Evolutionary conservation across 2,888 invertebrate species (phyloP), one percentile per base, ranked within the genome.

Genomic region (Leptura quadrifasciata): DNA sequence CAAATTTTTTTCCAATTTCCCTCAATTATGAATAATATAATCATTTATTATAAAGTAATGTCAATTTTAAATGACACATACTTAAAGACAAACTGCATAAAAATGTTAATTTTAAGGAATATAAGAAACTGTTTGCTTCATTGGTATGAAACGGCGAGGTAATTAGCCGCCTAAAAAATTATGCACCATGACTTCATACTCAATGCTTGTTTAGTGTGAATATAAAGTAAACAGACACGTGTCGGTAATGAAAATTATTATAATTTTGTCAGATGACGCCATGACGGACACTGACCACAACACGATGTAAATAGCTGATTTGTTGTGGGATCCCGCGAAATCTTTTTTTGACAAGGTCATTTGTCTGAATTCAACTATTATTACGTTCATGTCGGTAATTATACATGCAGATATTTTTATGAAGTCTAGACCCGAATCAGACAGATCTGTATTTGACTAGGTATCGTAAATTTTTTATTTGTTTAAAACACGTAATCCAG

Each of bases 391-490:
- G 58, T 17, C n/a, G 18, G 55, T 70, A 70, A 85, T 85, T 85
- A 84, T 82, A 81, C 85, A 86, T 85, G 85, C 85, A 85, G 84
- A 85, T 86, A 87, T 87, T 87, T 87, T 87, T 87, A 87, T 87
- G 83, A 81, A 84, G 87, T 87, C 87, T 87, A 87, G 87, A 87
- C 87, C 79, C 73, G 77, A 82, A 82, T 84, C 85, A 86, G 86
- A 86, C 86, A 74, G 72, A 79, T 80, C 77, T 75, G 76, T 63
- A 39, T 63, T 39, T 39, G 47, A 8, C 47, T 52, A n/a, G 64
- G 47, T 65, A 20, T 80, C 76, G 76, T 76, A 76, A 76, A 78
- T 77, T 73, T 69, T 77, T 77, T 77, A 75, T 75, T 77, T 72
- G 68, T 71, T 74, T 60, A 67, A 68, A 71, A 64, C 74, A 74